phyloP scores from a whole-genome alignment of 1,140 invertebrate genomes.

The Cataglyphis hispanica region DNA sequence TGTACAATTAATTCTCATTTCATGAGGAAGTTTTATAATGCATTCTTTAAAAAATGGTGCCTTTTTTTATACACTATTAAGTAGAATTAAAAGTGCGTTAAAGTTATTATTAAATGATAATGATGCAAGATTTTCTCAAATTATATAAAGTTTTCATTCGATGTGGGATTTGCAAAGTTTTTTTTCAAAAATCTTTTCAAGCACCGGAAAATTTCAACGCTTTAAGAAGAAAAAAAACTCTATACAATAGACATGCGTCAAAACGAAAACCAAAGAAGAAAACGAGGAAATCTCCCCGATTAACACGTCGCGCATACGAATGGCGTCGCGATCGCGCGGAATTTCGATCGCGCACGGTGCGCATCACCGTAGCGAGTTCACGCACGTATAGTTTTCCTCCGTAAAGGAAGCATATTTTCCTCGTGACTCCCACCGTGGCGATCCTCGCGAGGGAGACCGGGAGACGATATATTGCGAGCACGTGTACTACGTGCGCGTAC shows the following conservation, averaged over 20 bases:
- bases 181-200: not conserved
- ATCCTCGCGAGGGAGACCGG: conserved; percentile 31
- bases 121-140: not conserved
- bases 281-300: not conserved
- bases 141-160: not conserved
- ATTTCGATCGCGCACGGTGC: not conserved
- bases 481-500: conserved; percentile 75
- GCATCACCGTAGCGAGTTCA: not conserved
- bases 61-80: not conserved
- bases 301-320: conserved; percentile 15
- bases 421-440: conserved; percentile 27
- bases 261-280: not conserved
- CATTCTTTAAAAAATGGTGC: not conserved
- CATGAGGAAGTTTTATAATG: not conserved
- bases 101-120: not conserved
- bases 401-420: conserved; percentile 24
- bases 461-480: conserved; percentile 71
- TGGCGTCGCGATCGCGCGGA: not conserved
- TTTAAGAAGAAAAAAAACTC: not conserved
- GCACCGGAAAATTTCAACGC: not conserved
- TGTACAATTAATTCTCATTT: not conserved
- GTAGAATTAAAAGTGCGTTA: not conserved
- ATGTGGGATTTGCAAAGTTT: no score
- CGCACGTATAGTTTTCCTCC: conserved; percentile 23
- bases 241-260: not conserved